phyloP scores from a whole-genome alignment of 2,888 invertebrate genomes.

The Mythimna albipuncta region DNA sequence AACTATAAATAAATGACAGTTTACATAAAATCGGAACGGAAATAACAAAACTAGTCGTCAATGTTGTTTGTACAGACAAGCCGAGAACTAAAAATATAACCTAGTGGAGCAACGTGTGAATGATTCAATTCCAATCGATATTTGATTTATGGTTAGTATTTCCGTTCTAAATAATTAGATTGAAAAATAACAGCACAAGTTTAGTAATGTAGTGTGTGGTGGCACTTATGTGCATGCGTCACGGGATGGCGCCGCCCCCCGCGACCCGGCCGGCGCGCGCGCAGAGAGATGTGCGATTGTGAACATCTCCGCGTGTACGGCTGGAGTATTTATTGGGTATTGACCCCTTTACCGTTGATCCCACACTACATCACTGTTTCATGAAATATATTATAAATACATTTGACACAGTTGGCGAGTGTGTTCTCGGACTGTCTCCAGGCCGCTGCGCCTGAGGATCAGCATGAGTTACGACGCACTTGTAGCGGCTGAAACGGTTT shows the following conservation, averaged over 20 bases:
- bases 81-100: constrained; percentile 26
- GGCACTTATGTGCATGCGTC: constrained; percentile 66
- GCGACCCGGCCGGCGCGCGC: constrained; percentile 42
- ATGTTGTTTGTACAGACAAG: constrained; percentile 28
- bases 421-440: background rate
- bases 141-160: constrained; percentile 57
- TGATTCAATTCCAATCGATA: constrained; percentile 59
- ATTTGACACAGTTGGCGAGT: constrained; percentile 35
- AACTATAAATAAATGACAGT: constrained; percentile 54
- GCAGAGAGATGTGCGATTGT: constrained; percentile 59
- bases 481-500: constrained; percentile 28
- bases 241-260: constrained; percentile 54
- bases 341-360: constrained; percentile 69
- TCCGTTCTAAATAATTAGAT: constrained; percentile 64
- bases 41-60: constrained; percentile 49
- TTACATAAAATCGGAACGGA: constrained; percentile 47
- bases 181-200: constrained; percentile 55
- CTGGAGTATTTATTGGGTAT: constrained; percentile 64
- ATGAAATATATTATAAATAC: constrained; percentile 49
- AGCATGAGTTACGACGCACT: constrained; percentile 38
- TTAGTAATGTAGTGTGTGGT: constrained; percentile 33
- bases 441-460: constrained; percentile 18
- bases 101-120: constrained; percentile 49
- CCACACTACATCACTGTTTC: constrained; percentile 57
- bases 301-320: constrained; percentile 36